Conservation (phyloP, 2,888 invertebrate genomes). For the Coremacera marginata region DNA sequence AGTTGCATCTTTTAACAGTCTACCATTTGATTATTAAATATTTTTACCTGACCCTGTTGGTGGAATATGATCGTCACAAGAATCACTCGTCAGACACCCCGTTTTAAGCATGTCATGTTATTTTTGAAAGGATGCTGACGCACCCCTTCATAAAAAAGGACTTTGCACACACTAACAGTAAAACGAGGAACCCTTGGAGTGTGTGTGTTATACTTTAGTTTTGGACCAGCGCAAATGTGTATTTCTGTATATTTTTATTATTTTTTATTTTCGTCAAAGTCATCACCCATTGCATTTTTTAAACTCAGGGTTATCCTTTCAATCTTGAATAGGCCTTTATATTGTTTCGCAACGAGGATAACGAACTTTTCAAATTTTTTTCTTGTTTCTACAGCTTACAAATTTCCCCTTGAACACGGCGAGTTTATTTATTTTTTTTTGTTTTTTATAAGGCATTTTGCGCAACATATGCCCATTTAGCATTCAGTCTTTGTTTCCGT, state of each 20-base stretch:
- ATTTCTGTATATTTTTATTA: too few species aligned
- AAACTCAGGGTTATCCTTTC: conserved; percentile 24
- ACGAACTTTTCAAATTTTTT: conserved; percentile 26
- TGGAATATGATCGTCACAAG: background rate
- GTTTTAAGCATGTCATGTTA: background rate
- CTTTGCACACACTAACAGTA: conserved; percentile 9
- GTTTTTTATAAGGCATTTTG: background rate
- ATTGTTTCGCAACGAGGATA: conserved; percentile 30
- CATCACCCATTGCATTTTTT: conserved; percentile 40
- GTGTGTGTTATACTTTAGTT: background rate
- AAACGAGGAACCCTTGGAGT: background rate
- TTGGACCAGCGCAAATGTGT: conserved; percentile 13
- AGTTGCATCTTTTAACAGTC: too few species aligned
- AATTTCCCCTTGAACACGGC: background rate
- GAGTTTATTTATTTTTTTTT: conserved; percentile 6
- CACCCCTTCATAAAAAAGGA: conserved; percentile 39
- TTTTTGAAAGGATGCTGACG: conserved; percentile 33
- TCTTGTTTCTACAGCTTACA: background rate
- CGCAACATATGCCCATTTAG: background rate
- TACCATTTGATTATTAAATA: background rate
- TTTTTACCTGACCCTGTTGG: background rate
- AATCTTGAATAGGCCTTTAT: conserved; percentile 10
- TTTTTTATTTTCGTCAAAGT: conserved; percentile 35
- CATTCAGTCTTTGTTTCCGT: conserved; percentile 1
- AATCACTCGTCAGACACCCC: background rate